Evolutionary conservation across 2,888 invertebrate genomes (phyloP), one percentile per base, ranked within the genome.

Genomic region (Phania funesta): DNA sequence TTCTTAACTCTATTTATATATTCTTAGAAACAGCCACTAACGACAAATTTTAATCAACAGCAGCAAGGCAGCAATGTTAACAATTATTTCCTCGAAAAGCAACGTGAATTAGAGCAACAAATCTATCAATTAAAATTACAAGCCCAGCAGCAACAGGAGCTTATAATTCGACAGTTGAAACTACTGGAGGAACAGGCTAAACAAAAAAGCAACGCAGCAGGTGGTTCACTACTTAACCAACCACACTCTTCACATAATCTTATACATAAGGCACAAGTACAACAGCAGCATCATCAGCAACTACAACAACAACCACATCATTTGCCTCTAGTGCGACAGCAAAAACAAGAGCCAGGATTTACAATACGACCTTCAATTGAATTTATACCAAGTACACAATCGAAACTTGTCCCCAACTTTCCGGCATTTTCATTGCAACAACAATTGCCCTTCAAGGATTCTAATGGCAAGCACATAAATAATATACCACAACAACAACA

Each of bases 141-240:
- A 86, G 94, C 95, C 85, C 92, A 93, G 70, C 94, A 95, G 86
- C 94, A 95, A 85, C 95, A 95, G 87, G 94, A 95, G 67, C 93
- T 94, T 84, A 91, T 95, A 62, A 90, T 94, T 26, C 91, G 93
- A 26, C 94, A 94, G 85, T 93, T 95, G 86, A 93, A 94, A 86
- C 90, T 93, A 79, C 87, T 94, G 6, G 92, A 93, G 79, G 92
- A 93, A 76, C 92, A 93, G 82, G 92, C 92, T 52, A 83, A 80
- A 16, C 74, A 82, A 29, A 77, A 71, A 18, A 79, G 6, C 80
- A 79, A 22, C 54, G n/a, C n/a, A n/a, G n/a, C n/a, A n/a, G n/a
- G n/a, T n/a, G n/a, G n/a, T n/a, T n/a, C n/a, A n/a, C n/a, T n/a
- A n/a, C n/a, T n/a, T n/a, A n/a, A n/a, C n/a, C n/a, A n/a, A n/a